Conservation (phyloP, 2,888 invertebrate genomes). For the Fabriciana adippe region DNA sequence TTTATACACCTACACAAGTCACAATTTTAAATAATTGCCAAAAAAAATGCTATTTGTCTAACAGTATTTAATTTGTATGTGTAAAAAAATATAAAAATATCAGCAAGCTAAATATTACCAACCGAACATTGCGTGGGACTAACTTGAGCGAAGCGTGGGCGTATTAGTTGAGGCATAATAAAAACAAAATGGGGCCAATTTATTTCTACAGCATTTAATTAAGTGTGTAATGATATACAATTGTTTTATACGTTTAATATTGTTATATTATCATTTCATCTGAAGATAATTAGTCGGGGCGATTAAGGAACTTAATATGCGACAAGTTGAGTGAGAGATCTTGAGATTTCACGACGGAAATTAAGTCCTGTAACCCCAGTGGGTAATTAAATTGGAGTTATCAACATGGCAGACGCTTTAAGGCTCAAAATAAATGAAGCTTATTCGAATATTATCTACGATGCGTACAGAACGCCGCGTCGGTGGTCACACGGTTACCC, state of each 20-base stretch:
- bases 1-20: too few species aligned
- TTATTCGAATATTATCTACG: constrained; percentile 48
- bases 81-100: too few species aligned
- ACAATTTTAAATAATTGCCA: too few species aligned
- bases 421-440: constrained; percentile 49
- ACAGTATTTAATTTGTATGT: too few species aligned
- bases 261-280: constrained; percentile 23
- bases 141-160: too few species aligned
- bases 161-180: too few species aligned
- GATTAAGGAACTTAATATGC: constrained; percentile 44
- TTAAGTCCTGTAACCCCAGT: constrained; percentile 50
- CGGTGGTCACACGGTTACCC: constrained; percentile 42
- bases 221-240: neutral
- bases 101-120: too few species aligned
- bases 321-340: constrained; percentile 44
- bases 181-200: too few species aligned
- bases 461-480: constrained; percentile 39
- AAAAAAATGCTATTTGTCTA: too few species aligned
- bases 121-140: too few species aligned
- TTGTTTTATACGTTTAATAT: neutral
- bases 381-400: constrained; percentile 56
- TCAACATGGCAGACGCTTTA: constrained; percentile 46
- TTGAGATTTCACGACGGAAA: constrained; percentile 47
- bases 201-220: neutral
- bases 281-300: constrained; percentile 34